phyloP scores from a whole-genome alignment of 2,113 vertebrate species.

The Stigmatopora nigra region DNA sequence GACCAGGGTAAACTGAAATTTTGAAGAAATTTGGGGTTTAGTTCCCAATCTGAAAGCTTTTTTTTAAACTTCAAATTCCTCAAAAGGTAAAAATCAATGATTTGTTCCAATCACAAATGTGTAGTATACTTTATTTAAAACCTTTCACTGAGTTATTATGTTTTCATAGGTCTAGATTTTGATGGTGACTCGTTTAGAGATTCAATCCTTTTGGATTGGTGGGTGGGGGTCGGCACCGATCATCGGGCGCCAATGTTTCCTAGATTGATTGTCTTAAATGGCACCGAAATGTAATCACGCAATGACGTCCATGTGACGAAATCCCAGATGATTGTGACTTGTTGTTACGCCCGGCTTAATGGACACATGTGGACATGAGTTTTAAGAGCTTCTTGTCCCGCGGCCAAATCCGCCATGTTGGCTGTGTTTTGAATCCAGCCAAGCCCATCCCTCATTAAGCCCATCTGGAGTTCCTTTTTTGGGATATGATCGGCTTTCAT shows the following conservation, averaged over 20 bases:
- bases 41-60: no score
- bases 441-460: neutral
- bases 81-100: neutral
- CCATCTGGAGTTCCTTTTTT: neutral
- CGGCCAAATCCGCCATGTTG: neutral
- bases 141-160: neutral
- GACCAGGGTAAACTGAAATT: neutral
- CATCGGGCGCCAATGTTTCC: no score
- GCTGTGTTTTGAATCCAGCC: neutral
- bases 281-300: no score
- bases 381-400: neutral
- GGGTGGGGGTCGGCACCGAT: no score
- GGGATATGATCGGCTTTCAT: neutral
- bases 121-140: neutral
- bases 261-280: no score
- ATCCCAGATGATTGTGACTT: neutral
- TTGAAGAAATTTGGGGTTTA: no score
- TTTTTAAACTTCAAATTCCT: neutral
- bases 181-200: neutral
- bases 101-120: neutral
- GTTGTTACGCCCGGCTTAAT: neutral
- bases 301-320: neutral
- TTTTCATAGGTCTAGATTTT: neutral
- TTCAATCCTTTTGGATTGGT: no score
- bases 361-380: neutral